Percentiles rank a stretch among this genome's conserved stretches.
Conservation (phyloP, 1,140 invertebrate species). For the Lordiphosa clarofinis region DNA sequence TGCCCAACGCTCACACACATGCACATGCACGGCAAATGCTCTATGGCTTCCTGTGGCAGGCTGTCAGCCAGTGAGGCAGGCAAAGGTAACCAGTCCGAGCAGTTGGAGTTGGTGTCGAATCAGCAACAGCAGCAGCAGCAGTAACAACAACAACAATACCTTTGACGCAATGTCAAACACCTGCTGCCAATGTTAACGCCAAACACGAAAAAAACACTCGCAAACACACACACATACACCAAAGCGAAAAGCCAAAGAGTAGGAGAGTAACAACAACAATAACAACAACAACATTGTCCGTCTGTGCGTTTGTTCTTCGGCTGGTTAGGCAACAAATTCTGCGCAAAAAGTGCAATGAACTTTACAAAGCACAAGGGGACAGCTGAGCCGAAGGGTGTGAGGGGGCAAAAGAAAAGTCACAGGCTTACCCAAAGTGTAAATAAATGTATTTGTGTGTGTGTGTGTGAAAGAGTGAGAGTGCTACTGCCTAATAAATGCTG, state of each 20-base stretch:
- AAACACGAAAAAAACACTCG: conserved; percentile 66
- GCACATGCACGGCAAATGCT: conserved; percentile 46
- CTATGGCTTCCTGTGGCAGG: conserved; percentile 75
- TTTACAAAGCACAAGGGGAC: conserved; percentile 44
- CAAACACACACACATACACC: conserved; percentile 33
- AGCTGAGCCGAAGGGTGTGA: conserved; percentile 15
- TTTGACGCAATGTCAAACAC: conserved; percentile 78
- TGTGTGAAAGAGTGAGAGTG: conserved; percentile 36
- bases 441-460: conserved; percentile 29
- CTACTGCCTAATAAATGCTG: conserved; percentile 34
- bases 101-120: conserved; percentile 15
- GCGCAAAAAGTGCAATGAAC: conserved; percentile 75
- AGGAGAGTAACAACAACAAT: conserved; percentile 47
- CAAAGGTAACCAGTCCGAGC: conserved; percentile 44
- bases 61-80: conserved; percentile 63
- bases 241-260: conserved; percentile 60
- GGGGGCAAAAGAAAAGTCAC: conserved; percentile 29
- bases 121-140: conserved; percentile 26
- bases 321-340: conserved; percentile 76
- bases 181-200: conserved; percentile 76
- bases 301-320: conserved; percentile 71
- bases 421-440: conserved; percentile 42
- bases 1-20: conserved; percentile 37
- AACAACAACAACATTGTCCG: conserved; percentile 48
- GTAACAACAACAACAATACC: conserved; percentile 54